phyloP scores from a whole-genome alignment of 2,113 vertebrate genomes.

The Coreoperca whiteheadi region DNA sequence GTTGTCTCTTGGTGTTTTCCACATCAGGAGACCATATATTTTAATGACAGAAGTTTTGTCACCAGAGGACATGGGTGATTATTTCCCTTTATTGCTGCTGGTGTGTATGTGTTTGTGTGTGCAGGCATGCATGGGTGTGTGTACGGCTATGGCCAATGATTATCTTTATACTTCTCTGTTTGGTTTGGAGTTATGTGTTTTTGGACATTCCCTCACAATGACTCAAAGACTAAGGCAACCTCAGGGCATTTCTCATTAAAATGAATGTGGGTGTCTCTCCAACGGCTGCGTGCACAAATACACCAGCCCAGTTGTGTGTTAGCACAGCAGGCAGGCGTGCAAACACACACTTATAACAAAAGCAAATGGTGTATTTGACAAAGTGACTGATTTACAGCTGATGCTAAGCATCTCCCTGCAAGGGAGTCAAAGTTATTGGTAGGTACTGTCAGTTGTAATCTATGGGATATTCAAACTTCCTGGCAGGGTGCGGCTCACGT shows the following conservation, averaged over 20 bases:
- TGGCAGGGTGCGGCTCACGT: conserved; percentile 52
- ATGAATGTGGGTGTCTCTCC: conserved; percentile 26
- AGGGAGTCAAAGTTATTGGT: conserved; percentile 15
- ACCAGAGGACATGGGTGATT: conserved; percentile 73
- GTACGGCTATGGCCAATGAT: conserved; percentile 56
- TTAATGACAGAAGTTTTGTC: conserved; percentile 75
- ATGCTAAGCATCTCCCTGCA: conserved; percentile 19
- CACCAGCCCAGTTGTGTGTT: conserved; percentile 29
- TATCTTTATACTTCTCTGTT: conserved; percentile 67
- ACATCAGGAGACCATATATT: conserved; percentile 76
- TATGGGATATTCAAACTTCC: conserved; percentile 24
- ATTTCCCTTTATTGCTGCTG: conserved; percentile 46
- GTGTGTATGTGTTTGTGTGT: conserved; percentile 27
- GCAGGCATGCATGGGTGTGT: conserved; percentile 46
- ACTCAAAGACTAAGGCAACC: conserved; percentile 59
- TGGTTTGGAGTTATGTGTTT: conserved; percentile 69
- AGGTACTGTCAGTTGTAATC: conserved; percentile 36
- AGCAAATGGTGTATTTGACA: conserved; percentile 29
- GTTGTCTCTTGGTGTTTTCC: conserved; percentile 62
- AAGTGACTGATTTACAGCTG: conserved; percentile 46
- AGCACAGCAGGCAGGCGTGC: conserved; percentile 19
- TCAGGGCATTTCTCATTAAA: conserved; percentile 58
- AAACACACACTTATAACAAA: conserved; percentile 29
- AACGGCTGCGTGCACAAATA: conserved; percentile 29
- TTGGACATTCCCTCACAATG: conserved; percentile 68